Evolutionary conservation across 2,113 vertebrate species (phyloP).

Genomic region (Brachionichthys hirsutus): DNA sequence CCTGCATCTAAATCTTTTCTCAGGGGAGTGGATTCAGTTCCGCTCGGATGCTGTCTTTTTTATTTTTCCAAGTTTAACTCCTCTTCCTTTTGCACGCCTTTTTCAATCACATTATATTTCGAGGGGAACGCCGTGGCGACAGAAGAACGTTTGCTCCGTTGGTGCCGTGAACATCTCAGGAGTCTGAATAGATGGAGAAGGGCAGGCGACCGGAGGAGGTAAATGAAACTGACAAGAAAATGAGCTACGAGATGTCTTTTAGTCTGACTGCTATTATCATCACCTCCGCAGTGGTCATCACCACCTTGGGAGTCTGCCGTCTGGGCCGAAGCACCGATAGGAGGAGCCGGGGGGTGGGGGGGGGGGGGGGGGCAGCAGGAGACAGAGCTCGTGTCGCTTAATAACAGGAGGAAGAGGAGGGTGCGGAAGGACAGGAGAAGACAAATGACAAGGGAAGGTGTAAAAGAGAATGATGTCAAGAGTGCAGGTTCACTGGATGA

Average conservation of each 20-base stretch:
- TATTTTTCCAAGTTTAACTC: too few species aligned
- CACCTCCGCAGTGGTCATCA: constrained; percentile 78
- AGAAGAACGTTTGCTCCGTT: not conserved
- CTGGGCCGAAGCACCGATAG: constrained; percentile 57
- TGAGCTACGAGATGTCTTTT: constrained; percentile 67
- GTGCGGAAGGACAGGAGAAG: constrained; percentile 1
- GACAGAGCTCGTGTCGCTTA: constrained; percentile 61
- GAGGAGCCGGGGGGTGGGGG: constrained; percentile 66
- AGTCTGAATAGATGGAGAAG: not conserved
- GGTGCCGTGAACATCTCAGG: constrained; percentile 12
- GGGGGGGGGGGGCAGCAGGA: constrained; percentile 72
- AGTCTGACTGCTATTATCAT: constrained; percentile 72
- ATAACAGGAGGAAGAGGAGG: constrained; percentile 27
- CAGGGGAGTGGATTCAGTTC: too few species aligned
- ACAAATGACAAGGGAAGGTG: constrained; percentile 6
- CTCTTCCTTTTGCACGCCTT: not conserved
- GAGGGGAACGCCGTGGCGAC: not conserved
- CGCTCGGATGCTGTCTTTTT: too few species aligned
- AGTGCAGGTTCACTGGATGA: not conserved
- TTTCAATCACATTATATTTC: not conserved
- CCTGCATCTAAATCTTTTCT: too few species aligned
- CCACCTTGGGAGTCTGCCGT: constrained; percentile 72
- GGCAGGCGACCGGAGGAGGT: constrained; percentile 8
- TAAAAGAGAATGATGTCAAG: constrained; percentile 1
- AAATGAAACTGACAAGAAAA: constrained; percentile 34